These are phyloP conservation scores for Notoglanidium macrostoma DNA, from an alignment of 2,797 vertebrate genomes.

Conservation along the genomic window DNA sequence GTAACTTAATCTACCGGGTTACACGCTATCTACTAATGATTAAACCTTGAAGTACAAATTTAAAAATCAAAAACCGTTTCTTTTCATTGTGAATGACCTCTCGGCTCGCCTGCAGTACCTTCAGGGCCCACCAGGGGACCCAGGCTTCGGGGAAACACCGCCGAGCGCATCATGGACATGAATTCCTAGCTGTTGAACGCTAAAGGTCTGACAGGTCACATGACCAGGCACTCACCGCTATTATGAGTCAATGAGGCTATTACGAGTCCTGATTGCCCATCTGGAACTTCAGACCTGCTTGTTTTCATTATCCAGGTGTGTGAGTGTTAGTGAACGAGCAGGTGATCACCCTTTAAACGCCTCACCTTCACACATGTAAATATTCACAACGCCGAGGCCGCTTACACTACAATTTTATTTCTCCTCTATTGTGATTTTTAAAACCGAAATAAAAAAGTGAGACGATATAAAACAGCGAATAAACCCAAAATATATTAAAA, in stretches of 20 bases:
- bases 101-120: too few relatives aligned
- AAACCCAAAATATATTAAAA: not conserved
- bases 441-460: too few relatives aligned
- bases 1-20: too few relatives aligned
- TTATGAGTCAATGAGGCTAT: not conserved
- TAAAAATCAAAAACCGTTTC: too few relatives aligned
- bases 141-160: too few relatives aligned
- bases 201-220: not conserved
- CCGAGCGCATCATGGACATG: accelerated
- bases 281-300: not conserved
- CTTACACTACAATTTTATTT: not conserved
- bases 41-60: too few relatives aligned
- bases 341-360: not conserved
- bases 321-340: not conserved
- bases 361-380: constrained; percentile 5
- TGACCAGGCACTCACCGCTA: not conserved
- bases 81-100: too few relatives aligned
- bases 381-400: too few relatives aligned
- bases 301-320: not conserved
- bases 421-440: too few relatives aligned
- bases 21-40: too few relatives aligned
- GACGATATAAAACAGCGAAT: not conserved
- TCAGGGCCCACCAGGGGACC: too few relatives aligned
- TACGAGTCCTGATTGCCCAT: constrained; percentile 8
- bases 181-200: not conserved